phyloP scores from a whole-genome alignment of 2,113 vertebrate species.

The Scatophagus argus region DNA sequence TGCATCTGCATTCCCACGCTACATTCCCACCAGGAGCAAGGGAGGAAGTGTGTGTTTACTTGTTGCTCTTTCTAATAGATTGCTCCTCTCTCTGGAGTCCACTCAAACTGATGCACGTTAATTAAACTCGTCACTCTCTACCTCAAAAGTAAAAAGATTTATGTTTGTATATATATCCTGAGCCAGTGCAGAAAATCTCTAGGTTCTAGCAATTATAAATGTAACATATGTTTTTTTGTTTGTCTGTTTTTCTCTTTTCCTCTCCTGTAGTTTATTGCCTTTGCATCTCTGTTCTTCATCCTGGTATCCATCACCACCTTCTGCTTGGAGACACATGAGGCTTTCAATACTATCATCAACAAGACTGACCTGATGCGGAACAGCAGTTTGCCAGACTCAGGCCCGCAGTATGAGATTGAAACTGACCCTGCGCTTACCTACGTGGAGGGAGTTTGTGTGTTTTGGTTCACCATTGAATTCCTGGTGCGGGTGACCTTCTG shows the following conservation, averaged over 20 bases:
- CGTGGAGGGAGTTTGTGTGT: constrained; percentile 96
- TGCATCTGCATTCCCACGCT: constrained; percentile 31
- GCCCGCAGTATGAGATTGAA: constrained; percentile 93
- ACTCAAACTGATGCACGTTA: constrained; percentile 58
- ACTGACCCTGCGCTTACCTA: constrained; percentile 96
- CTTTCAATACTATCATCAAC: constrained; percentile 98
- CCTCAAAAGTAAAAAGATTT: constrained; percentile 39
- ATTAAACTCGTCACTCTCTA: constrained; percentile 50
- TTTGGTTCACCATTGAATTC: constrained; percentile 99
- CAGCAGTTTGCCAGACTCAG: constrained; percentile 82
- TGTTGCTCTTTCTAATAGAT: constrained; percentile 65
- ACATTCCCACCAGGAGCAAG: constrained; percentile 22
- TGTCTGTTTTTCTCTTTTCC: constrained; percentile 34
- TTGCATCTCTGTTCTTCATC: constrained; percentile 98
- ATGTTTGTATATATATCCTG: not conserved
- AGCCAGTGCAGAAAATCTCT: not conserved
- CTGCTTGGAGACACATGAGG: constrained; percentile 98
- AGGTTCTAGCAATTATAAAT: not conserved
- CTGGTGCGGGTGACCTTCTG: constrained; percentile 95
- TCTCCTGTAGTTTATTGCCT: constrained; percentile 93
- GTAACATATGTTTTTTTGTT: constrained; percentile 12
- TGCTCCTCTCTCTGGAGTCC: constrained; percentile 46
- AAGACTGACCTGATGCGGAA: constrained; percentile 91
- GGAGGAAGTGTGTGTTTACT: constrained; percentile 39
- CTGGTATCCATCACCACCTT: constrained; percentile 98